Evolutionary conservation across 2,113 vertebrate species (phyloP).

Genomic region (Pristiophorus japonicus): DNA sequence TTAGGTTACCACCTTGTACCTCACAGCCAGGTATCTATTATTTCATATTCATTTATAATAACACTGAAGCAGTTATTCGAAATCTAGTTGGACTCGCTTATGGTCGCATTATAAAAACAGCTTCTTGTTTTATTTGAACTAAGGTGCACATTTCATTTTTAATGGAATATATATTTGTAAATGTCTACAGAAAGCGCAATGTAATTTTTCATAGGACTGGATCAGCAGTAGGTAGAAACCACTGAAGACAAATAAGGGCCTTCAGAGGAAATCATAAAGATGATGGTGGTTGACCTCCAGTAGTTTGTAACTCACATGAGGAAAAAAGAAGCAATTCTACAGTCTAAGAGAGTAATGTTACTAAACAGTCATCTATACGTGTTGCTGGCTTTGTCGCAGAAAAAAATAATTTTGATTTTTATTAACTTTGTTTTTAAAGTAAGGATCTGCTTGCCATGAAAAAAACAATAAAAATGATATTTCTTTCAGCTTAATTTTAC

Average conservation of each 20-base stretch:
- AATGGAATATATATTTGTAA: neutral
- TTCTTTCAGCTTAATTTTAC: constrained; percentile 12
- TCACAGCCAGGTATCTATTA: neutral
- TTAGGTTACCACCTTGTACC: neutral
- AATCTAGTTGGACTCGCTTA: neutral
- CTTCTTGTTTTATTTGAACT: neutral
- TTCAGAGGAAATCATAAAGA: constrained; percentile 3
- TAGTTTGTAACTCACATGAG: neutral
- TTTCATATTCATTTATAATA: neutral
- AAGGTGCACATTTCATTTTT: neutral
- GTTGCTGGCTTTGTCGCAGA: neutral
- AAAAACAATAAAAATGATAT: neutral
- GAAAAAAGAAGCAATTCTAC: neutral
- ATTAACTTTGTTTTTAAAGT: constrained; percentile 1
- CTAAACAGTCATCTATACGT: neutral
- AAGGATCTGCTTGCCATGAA: neutral
- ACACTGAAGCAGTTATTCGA: neutral
- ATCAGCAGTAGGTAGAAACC: neutral
- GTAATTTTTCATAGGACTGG: neutral
- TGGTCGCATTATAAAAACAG: neutral
- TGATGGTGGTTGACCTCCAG: neutral
- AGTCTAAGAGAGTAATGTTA: neutral
- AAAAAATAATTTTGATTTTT: constrained; percentile 3
- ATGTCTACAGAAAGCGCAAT: neutral
- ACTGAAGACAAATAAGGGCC: neutral